Evolutionary conservation across 2,113 vertebrate species (phyloP), one percentile per base, ranked within the genome.

Genomic region (Calidris pygmaea): DNA sequence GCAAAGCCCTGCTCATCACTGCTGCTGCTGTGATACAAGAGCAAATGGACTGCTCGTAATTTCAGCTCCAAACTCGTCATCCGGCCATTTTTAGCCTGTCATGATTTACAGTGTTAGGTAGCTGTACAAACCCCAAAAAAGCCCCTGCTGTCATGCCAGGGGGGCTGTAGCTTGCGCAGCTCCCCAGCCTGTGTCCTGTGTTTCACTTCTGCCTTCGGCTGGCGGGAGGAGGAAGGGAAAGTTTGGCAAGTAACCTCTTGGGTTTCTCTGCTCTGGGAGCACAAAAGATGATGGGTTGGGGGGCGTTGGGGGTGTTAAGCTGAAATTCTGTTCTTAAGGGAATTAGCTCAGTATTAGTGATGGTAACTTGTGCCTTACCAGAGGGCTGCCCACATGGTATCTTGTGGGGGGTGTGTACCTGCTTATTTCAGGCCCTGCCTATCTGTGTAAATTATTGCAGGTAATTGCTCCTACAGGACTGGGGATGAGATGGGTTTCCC

Each of bases 31-130:
- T 14, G 55, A 20, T 50, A 52, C 45, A 10, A 8, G 45, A 83
- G 47, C 41, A 0, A 90, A 43, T 7, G 85, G 37, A 4, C 81
- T 14, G 87, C 84, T 93, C 60, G 9, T 56, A 3, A 3, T 77
- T 90, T 87, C 60, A 50, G 45, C 86, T 86, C 86, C 80, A 35
- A 2, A 22, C 50, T 59, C 3, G 43, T 96, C 92, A 95, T 22
- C 53, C 5, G 0, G 77, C 96, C 92, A 9, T 93, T 95, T 94
- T 93, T 93, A 96, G 94, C 90, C 76, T 30, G 52, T 32, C 7
- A 0, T 89, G 92, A 82, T 93, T 88, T 93, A 79, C 63, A 55
- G 82, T 19, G 71, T 19, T 2, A 80, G 90, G 45, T 56, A 50
- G 89, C 60, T 78, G 84, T 4, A 9, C 67, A 65, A 39, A 22